Conservation (phyloP, 1,140 invertebrate species). For the Eupristina koningsbergeri region DNA sequence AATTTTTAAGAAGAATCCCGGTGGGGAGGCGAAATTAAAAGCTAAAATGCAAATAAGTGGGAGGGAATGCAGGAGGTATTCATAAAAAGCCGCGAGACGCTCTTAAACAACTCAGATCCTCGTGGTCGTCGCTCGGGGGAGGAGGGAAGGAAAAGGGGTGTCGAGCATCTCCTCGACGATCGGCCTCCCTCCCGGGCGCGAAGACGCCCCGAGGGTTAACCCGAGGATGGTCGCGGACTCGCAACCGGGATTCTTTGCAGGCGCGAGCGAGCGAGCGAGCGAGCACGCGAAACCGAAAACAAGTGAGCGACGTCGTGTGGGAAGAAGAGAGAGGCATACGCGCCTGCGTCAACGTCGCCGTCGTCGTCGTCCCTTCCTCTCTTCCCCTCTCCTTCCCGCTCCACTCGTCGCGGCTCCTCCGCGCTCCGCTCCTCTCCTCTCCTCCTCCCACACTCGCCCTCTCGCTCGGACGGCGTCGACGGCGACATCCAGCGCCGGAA, state of each 20-base stretch:
- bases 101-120: too few relatives aligned
- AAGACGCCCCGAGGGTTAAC: too few relatives aligned
- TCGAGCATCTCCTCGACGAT: too few relatives aligned
- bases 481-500: conserved; percentile 25
- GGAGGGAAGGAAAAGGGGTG: too few relatives aligned
- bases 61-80: too few relatives aligned
- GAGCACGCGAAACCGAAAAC: background rate
- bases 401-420: background rate
- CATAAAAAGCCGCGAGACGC: too few relatives aligned
- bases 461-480: background rate
- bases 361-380: background rate
- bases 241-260: too few relatives aligned
- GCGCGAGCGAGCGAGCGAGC: background rate
- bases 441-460: background rate
- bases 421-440: background rate
- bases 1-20: too few relatives aligned
- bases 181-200: background rate
- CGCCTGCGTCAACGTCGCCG: background rate
- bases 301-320: background rate
- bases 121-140: too few relatives aligned
- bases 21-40: too few relatives aligned
- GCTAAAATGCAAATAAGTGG: too few relatives aligned
- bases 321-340: background rate
- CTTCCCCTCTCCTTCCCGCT: background rate
- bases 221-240: too few relatives aligned